These are phyloP conservation scores for Sylvietta virens DNA, from an alignment of 2,113 vertebrate genomes.

Conservation along the genomic window DNA sequence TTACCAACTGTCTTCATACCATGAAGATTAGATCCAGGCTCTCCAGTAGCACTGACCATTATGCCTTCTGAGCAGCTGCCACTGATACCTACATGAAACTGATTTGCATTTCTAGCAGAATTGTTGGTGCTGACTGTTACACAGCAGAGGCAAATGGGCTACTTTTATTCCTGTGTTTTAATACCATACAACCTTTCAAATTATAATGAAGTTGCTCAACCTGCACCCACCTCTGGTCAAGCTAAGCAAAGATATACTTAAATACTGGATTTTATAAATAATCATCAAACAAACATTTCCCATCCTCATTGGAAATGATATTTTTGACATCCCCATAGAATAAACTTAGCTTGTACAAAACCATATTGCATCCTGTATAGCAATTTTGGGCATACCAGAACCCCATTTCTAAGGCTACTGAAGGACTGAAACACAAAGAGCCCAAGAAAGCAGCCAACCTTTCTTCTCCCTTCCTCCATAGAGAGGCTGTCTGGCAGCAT, in stretches of 20 bases:
- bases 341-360: background rate
- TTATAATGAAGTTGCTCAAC: background rate
- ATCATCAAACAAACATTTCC: background rate
- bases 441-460: conserved; percentile 74
- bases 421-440: background rate
- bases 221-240: background rate
- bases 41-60: background rate
- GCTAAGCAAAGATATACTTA: background rate
- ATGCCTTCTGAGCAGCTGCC: background rate
- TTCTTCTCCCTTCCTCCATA: conserved; percentile 81
- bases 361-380: background rate
- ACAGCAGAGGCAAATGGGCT: background rate
- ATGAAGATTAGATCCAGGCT: background rate
- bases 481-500: conserved; percentile 84
- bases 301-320: background rate
- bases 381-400: background rate
- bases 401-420: background rate
- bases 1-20: background rate
- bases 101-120: background rate
- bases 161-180: background rate
- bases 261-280: background rate
- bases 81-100: background rate
- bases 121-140: background rate
- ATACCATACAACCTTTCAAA: background rate
- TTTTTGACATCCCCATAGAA: background rate